phyloP scores from a whole-genome alignment of 2,797 vertebrate species.

The Hoplostethus atlanticus region DNA sequence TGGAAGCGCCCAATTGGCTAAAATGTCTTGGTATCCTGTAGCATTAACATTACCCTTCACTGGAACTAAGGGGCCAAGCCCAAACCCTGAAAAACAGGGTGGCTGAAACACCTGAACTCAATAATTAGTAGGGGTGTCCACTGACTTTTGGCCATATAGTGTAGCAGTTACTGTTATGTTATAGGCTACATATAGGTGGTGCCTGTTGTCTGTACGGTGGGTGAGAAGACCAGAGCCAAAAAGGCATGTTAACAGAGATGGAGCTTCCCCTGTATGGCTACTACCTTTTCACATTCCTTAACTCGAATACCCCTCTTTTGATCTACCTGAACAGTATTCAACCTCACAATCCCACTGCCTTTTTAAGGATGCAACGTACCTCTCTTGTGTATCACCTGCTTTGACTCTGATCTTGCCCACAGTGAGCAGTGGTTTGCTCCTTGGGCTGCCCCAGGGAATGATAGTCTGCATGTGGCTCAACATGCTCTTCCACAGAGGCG shows the following conservation, averaged over 20 bases:
- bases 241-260: background rate
- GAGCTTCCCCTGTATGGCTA: background rate
- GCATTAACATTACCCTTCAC: too few species aligned
- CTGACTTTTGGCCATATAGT: too few species aligned
- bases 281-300: background rate
- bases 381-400: slow-evolving; percentile 92
- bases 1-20: too few species aligned
- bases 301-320: background rate
- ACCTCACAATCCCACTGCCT: background rate
- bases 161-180: too few species aligned
- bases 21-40: too few species aligned
- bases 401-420: slow-evolving; percentile 89
- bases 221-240: background rate
- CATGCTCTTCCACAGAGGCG: slow-evolving; percentile 88
- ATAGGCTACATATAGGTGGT: background rate
- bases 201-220: background rate
- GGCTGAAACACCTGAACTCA: too few species aligned
- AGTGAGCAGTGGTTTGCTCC: slow-evolving; percentile 79
- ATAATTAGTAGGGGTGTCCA: too few species aligned
- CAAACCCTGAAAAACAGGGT: too few species aligned
- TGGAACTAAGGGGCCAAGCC: too few species aligned
- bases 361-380: slow-evolving; percentile 75
- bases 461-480: slow-evolving; percentile 90
- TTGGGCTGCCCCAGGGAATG: slow-evolving; percentile 84
- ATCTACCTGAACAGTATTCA: background rate